Evolutionary conservation across 2,113 vertebrate genomes (phyloP).

Genomic region (Aramus guarauna): DNA sequence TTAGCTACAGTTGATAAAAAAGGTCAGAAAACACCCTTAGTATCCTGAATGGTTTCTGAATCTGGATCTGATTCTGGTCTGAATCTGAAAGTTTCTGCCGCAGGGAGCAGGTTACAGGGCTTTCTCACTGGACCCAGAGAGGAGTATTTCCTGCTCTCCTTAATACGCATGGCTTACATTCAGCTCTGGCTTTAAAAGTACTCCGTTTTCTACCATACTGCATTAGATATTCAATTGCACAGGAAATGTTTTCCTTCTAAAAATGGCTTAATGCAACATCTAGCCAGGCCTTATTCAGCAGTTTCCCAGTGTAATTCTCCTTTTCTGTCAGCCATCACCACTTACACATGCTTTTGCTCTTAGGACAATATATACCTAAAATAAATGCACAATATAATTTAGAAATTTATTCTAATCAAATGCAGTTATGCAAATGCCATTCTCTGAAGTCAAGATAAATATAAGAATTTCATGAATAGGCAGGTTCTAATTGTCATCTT

Average conservation of each 20-base stretch:
- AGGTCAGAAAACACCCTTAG: background rate
- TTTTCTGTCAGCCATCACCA: background rate
- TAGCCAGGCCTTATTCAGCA: background rate
- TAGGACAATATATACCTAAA: background rate
- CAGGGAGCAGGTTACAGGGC: background rate
- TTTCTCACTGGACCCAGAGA: background rate
- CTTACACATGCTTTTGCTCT: background rate
- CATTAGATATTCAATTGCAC: background rate
- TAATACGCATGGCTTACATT: background rate
- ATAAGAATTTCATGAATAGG: background rate
- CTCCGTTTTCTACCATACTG: rapidly evolving
- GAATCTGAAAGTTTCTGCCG: background rate
- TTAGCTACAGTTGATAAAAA: background rate
- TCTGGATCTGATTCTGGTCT: background rate
- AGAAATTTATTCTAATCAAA: background rate
- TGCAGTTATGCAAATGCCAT: background rate
- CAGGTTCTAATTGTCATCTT: background rate
- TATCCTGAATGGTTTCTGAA: background rate
- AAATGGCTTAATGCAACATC: background rate
- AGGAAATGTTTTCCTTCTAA: background rate
- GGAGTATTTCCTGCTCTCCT: background rate
- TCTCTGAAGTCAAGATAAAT: background rate
- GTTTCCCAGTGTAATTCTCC: background rate
- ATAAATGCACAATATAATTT: background rate
- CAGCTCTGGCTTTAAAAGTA: background rate